Evolutionary conservation across 2,888 invertebrate species (phyloP).

Genomic region (Noctua comes): DNA sequence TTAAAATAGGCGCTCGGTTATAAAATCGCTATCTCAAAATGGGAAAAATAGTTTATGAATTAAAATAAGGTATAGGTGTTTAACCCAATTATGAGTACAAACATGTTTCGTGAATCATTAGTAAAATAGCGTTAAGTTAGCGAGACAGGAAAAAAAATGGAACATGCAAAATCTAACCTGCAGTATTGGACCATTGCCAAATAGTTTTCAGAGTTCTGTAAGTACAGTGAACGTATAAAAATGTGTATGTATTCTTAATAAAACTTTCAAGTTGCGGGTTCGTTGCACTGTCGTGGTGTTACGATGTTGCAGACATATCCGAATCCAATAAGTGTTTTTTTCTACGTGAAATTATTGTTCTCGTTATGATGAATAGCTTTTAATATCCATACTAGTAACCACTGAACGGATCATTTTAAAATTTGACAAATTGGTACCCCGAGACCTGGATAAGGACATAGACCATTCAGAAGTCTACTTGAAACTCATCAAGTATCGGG

Average conservation of each 20-base stretch:
- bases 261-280: constrained; percentile 16
- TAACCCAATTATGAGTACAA: constrained; percentile 41
- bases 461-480: not conserved
- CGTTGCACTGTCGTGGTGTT: not conserved
- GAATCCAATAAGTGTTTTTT: constrained; percentile 4
- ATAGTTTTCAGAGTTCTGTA: constrained; percentile 53
- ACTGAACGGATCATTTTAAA: not conserved
- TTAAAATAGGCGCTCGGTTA: not conserved
- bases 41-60: not conserved
- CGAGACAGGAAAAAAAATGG: constrained; percentile 66
- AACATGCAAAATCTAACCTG: constrained; percentile 68
- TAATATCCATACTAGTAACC: not conserved
- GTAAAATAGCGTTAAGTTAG: constrained; percentile 64
- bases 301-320: not conserved
- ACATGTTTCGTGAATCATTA: constrained; percentile 59
- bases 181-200: constrained; percentile 72
- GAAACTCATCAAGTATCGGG: not conserved
- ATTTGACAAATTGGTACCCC: not conserved
- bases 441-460: not conserved
- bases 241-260: not conserved
- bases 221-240: constrained; percentile 26
- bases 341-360: constrained; percentile 11
- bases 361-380: not conserved
- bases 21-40: not conserved
- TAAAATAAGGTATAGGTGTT: constrained; percentile 32